These are phyloP conservation scores for Leptinotarsa rubiginosa DNA, from an alignment of 2,888 invertebrate species.

Conservation along the genomic window DNA sequence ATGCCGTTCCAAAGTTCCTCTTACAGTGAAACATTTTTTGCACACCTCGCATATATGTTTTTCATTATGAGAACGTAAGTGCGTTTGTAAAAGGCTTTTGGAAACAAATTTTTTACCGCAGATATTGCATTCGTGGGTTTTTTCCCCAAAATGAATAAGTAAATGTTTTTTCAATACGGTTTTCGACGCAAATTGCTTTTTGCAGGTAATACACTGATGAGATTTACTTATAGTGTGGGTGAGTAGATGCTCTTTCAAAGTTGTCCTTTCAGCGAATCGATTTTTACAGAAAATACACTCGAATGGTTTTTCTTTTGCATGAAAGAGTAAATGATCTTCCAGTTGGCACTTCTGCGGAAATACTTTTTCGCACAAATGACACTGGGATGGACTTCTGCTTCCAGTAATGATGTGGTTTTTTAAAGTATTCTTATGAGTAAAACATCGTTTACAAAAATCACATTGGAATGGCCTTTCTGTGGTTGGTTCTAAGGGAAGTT, in stretches of 20 bases:
- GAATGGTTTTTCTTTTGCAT: neutral
- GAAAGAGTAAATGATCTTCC: neutral
- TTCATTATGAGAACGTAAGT: neutral
- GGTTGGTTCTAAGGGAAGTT: neutral
- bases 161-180: slow-evolving; percentile 57
- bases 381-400: neutral
- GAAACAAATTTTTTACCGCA: neutral
- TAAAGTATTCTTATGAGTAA: neutral
- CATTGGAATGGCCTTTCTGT: neutral
- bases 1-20: neutral
- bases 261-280: neutral
- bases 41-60: neutral
- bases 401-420: neutral
- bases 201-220: slow-evolving; percentile 6
- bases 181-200: slow-evolving; percentile 8
- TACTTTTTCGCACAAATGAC: neutral
- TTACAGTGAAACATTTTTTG: neutral
- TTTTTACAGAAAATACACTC: slow-evolving; percentile 15
- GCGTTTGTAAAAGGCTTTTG: neutral
- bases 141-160: slow-evolving; percentile 67
- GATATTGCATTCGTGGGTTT: neutral
- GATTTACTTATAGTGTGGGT: neutral
- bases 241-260: slow-evolving; percentile 6
- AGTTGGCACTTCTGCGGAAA: neutral
- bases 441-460: neutral